Base-by-base conservation (phyloP, 2,888 invertebrate genomes). In the Hydrotaea cyrtoneurina region DNA sequence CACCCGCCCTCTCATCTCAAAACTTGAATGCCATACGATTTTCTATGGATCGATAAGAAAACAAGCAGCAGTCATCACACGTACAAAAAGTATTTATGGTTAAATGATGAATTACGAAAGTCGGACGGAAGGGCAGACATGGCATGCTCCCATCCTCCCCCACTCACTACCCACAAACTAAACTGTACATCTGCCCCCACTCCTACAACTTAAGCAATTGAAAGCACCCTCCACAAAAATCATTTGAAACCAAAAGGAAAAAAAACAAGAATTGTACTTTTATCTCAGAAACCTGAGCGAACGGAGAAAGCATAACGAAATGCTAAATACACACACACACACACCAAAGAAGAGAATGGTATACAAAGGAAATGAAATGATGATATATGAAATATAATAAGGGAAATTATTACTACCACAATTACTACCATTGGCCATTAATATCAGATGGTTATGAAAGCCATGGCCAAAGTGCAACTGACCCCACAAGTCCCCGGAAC, bases 381-480 rank as follows among this genome's bases (percentile, higher is more conserved):
- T 57, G 57, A 72, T 55, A 66, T 72, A 8, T 53, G 31, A 59
- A 77, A 53, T 80, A 31, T 31, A 69, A 69, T 69, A 69, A 69
- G 21, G 46, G 69, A 69, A 69, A 69, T 69, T 19, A 69, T 69
- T 46, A 21, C 10, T 43, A 43, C 31, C 7, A 19, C 36, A 19
- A 39, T 10, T 39, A 39, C n/a, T 23, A 23, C 26, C 15, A 19
- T 23, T 11, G n/a, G 17, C 62, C 62, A 62, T 62, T 46, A 69
- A 69, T 46, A 69, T 69, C 69, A 69, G 43, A 46, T 69, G 69
- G 46, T 69, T 46, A 69, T 69, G 78, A 85, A 85, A 79, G 73
- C 62, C 84, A 43, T 84, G 72, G 43, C 84, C 1, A 84, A 84
- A 84, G 78, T 76, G 76, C 81, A 85, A 31, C 19, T 85, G 81